These are phyloP conservation scores for Pristionchus arcanus DNA, from an alignment of 2,888 invertebrate species.

Conservation along the genomic window DNA sequence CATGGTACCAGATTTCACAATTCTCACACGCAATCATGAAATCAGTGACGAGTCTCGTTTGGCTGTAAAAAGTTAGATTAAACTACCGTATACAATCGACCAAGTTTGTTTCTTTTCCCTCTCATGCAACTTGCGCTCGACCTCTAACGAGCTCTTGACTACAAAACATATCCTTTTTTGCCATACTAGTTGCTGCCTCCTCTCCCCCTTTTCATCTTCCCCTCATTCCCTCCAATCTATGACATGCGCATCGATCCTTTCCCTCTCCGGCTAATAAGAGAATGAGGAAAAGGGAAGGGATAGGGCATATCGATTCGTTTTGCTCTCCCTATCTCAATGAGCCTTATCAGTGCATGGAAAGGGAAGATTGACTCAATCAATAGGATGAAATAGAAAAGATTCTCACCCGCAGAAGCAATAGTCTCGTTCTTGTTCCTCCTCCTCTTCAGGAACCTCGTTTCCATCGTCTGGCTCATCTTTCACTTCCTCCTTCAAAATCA, in stretches of 20 bases:
- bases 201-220: background rate
- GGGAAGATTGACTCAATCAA: background rate
- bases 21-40: conserved; percentile 86
- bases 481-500: background rate
- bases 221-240: background rate
- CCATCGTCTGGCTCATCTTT: background rate
- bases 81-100: background rate
- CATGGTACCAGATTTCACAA: conserved; percentile 99
- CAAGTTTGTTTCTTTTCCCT: background rate
- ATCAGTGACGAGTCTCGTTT: background rate
- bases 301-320: background rate
- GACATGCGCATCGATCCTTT: background rate
- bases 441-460: background rate
- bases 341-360: conserved; percentile 6
- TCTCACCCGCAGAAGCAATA: conserved; percentile 35
- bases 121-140: background rate
- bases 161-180: conserved; percentile 19
- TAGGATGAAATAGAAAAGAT: background rate
- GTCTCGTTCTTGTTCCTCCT: background rate
- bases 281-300: conserved; percentile 7
- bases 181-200: background rate
- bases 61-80: background rate
- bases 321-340: background rate
- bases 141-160: conserved; percentile 19
- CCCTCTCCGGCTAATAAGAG: conserved; percentile 13